Evolutionary conservation across 2,797 vertebrate genomes (phyloP).

Genomic region (Dicrostonyx torquatus): DNA sequence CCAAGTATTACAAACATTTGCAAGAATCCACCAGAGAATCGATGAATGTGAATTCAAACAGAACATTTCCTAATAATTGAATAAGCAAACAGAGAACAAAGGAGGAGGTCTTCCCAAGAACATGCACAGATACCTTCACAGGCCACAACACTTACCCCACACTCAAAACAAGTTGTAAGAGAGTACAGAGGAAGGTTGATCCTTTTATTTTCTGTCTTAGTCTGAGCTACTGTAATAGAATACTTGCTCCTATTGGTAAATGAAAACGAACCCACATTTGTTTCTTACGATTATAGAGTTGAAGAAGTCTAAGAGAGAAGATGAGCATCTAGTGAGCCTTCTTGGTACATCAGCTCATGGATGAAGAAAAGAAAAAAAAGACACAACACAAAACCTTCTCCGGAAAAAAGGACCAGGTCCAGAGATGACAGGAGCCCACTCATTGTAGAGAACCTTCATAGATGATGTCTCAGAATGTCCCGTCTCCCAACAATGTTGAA

Average conservation of each 20-base stretch:
- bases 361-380: background rate
- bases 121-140: background rate
- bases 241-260: background rate
- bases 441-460: background rate
- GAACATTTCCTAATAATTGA: background rate
- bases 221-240: background rate
- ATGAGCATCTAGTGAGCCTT: background rate
- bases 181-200: background rate
- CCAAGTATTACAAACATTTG: background rate
- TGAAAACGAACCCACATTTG: background rate
- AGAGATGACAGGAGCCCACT: background rate
- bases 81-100: background rate
- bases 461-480: background rate
- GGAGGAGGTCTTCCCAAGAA: background rate
- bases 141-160: background rate
- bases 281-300: background rate
- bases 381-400: background rate
- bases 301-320: background rate
- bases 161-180: background rate
- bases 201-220: background rate
- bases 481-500: background rate
- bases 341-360: background rate
- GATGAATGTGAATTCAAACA: background rate
- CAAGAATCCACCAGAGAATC: background rate
- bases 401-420: background rate